A percentile compares a stretch with the other conserved stretches of the same genome.
Evolutionary conservation across 2,888 invertebrate genomes (phyloP).

Genomic region (Acanthococcus lagerstroemiae): DNA sequence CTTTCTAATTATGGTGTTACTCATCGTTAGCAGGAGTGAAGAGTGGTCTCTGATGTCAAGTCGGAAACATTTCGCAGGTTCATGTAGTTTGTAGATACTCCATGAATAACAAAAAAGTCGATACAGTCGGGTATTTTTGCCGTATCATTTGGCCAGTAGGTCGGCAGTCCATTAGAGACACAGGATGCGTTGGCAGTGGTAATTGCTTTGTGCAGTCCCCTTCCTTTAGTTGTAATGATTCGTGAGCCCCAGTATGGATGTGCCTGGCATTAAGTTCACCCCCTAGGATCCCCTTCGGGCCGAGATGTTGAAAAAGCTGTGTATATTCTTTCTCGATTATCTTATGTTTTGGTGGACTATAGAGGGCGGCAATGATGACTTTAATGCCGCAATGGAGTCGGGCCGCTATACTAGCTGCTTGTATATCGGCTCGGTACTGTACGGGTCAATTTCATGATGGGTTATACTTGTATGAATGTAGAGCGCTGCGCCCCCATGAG

Average conservation of each 20-base stretch:
- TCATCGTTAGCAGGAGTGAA: no score
- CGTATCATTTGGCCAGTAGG: neutral
- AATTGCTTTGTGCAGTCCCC: neutral
- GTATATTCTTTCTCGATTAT: neutral
- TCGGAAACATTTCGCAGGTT: no score
- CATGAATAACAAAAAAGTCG: neutral
- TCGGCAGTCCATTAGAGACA: neutral
- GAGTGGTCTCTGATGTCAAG: no score
- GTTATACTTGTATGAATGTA: neutral
- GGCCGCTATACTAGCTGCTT: neutral
- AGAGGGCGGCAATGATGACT: neutral
- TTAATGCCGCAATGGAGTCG: neutral
- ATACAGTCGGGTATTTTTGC: neutral
- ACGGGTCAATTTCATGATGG: neutral
- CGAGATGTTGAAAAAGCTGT: neutral
- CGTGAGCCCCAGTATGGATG: neutral
- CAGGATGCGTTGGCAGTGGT: neutral
- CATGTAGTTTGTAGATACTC: no score
- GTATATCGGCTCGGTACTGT: neutral
- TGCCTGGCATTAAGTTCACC: neutral
- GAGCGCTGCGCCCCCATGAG: neutral
- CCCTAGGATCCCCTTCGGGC: neutral
- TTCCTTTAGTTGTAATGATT: neutral
- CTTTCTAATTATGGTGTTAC: no score
- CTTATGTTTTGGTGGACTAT: neutral